Conservation (phyloP, 2,113 vertebrate species). For the Oryzias javanicus region DNA sequence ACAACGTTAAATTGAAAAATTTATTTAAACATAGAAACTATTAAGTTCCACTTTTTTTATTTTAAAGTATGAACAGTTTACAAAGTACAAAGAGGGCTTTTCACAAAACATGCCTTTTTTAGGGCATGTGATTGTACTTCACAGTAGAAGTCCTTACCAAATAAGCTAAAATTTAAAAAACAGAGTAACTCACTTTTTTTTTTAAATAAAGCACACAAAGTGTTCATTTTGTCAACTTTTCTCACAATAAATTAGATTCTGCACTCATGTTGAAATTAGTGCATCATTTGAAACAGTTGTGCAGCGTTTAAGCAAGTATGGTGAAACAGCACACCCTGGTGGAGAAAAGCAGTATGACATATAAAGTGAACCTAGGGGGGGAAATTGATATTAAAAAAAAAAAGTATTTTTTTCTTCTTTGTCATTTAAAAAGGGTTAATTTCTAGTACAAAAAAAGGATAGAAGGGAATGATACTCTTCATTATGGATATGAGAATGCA, state of each 20-base stretch:
- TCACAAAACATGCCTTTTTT: slow-evolving; percentile 45
- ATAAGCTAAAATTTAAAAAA: slow-evolving; percentile 45
- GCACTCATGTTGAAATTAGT: slow-evolving; percentile 36
- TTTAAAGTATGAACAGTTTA: slow-evolving; percentile 58
- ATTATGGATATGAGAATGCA: neutral
- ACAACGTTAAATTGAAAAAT: slow-evolving; percentile 70
- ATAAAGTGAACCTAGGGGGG: neutral
- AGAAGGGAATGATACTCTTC: slow-evolving; percentile 20
- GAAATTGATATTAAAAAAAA: too few relatives aligned
- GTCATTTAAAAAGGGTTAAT: slow-evolving; percentile 29
- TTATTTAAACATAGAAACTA: slow-evolving; percentile 74
- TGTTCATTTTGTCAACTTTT: slow-evolving; percentile 10
- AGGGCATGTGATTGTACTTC: slow-evolving; percentile 70
- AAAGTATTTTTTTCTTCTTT: too few relatives aligned
- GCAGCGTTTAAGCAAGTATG: neutral
- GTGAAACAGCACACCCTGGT: slow-evolving; percentile 58
- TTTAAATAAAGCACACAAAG: slow-evolving; percentile 31
- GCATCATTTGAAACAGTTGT: slow-evolving; percentile 52
- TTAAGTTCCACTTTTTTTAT: slow-evolving; percentile 70
- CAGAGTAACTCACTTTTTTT: slow-evolving; percentile 20
- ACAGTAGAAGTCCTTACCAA: slow-evolving; percentile 50
- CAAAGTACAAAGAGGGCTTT: slow-evolving; percentile 69
- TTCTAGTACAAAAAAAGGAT: slow-evolving; percentile 78
- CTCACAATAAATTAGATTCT: neutral
- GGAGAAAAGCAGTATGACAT: slow-evolving; percentile 32